These are phyloP conservation scores for Diabrotica balteata DNA, from an alignment of 2,888 invertebrate species.

Conservation along the genomic window DNA sequence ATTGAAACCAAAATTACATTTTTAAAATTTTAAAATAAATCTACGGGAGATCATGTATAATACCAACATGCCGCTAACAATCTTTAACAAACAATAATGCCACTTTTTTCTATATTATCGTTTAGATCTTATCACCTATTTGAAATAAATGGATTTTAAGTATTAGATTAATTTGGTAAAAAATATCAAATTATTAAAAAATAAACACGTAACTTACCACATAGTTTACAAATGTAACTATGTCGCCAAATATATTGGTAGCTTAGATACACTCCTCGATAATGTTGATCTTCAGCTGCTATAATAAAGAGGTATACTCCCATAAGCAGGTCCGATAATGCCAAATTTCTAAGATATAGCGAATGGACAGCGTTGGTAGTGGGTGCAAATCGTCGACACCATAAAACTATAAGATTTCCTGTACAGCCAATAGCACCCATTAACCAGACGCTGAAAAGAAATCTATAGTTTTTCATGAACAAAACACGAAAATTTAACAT, in stretches of 20 bases:
- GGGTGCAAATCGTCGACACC: slow-evolving; percentile 64
- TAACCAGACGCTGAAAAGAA: slow-evolving; percentile 65
- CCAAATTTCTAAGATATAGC: slow-evolving; percentile 68
- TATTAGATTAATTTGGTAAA: too few relatives aligned
- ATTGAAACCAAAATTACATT: too few relatives aligned
- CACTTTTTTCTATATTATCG: too few relatives aligned
- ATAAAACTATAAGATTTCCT: slow-evolving; percentile 66
- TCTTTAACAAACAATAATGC: too few relatives aligned
- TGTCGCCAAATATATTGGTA: slow-evolving; percentile 67
- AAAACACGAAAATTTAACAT: not conserved
- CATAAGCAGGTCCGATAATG: slow-evolving; percentile 70
- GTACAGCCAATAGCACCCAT: slow-evolving; percentile 67
- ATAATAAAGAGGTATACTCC: slow-evolving; percentile 68
- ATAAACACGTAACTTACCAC: slow-evolving; percentile 58
- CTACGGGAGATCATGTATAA: too few relatives aligned
- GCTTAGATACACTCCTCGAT: slow-evolving; percentile 65
- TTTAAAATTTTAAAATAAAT: too few relatives aligned
- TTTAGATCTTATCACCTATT: too few relatives aligned
- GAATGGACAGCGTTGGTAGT: slow-evolving; percentile 68
- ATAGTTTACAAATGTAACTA: slow-evolving; percentile 64
- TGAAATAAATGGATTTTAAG: too few relatives aligned
- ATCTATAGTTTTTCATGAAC: not conserved
- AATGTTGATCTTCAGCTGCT: slow-evolving; percentile 63
- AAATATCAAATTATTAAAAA: too few relatives aligned
- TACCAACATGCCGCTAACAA: too few relatives aligned